Evolutionary conservation across 2,113 vertebrate genomes (phyloP).

Genomic region (Paratilapia polleni): DNA sequence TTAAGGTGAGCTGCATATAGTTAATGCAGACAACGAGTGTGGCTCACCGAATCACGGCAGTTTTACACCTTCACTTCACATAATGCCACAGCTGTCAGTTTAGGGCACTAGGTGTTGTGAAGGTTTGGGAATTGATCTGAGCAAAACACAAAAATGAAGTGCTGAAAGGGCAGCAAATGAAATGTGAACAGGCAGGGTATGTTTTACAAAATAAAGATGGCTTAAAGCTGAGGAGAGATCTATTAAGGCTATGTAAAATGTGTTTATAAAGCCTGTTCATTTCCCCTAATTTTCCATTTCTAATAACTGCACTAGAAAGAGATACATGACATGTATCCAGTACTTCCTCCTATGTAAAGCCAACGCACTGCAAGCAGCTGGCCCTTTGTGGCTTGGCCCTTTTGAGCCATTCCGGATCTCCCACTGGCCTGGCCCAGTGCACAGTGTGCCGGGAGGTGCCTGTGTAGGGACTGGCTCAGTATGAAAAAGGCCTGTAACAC

Average conservation of each 20-base stretch:
- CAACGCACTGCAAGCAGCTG: conserved; percentile 78
- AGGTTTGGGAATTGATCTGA: conserved; percentile 15
- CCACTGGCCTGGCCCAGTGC: conserved; percentile 73
- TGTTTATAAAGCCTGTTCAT: background rate
- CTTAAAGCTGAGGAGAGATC: background rate
- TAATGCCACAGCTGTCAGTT: conserved; percentile 25
- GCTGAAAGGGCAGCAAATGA: conserved; percentile 9
- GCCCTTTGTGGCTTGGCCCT: conserved; percentile 72
- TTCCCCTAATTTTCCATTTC: conserved; percentile 16
- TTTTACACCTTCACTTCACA: conserved; percentile 37
- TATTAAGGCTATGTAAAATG: background rate
- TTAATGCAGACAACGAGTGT: conserved; percentile 18
- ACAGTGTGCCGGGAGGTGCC: conserved; percentile 56
- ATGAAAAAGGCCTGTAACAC: conserved; percentile 65
- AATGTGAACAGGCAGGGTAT: background rate
- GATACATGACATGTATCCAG: conserved; percentile 44
- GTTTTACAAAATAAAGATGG: background rate
- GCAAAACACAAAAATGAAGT: background rate
- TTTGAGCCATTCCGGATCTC: conserved; percentile 75
- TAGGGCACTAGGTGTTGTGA: background rate
- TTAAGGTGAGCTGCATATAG: conserved; percentile 12
- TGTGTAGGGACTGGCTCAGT: conserved; percentile 63
- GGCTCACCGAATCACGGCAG: background rate
- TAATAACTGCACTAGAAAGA: conserved; percentile 36
- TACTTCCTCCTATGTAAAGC: conserved; percentile 58